These are phyloP conservation scores for Rhabditoides inermis DNA, from an alignment of 2,888 invertebrate genomes.

Conservation along the genomic window DNA sequence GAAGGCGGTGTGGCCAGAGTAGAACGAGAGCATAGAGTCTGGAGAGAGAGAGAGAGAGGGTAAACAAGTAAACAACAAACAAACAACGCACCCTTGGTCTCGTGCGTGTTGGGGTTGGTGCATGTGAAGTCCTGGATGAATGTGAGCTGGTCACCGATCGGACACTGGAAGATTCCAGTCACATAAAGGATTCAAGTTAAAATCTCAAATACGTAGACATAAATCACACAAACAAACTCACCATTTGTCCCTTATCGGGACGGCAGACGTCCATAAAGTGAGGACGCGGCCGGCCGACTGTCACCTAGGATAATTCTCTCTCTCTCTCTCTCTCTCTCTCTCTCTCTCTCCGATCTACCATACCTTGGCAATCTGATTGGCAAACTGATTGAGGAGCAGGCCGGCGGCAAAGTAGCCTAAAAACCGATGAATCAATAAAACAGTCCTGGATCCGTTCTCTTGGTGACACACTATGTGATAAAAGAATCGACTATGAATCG, in stretches of 20 bases:
- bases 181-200: background rate
- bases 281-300: conserved; percentile 81
- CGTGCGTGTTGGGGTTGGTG: conserved; percentile 27
- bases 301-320: no score
- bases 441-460: no score
- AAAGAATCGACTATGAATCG: no score
- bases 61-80: no score
- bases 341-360: no score
- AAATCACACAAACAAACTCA: background rate
- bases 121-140: conserved; percentile 43
- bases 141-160: conserved; percentile 24
- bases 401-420: conserved; percentile 51
- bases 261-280: conserved; percentile 84
- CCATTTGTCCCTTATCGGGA: conserved; percentile 57
- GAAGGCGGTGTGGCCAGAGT: conserved; percentile 51
- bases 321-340: no score
- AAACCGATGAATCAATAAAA: background rate
- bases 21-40: conserved; percentile 49
- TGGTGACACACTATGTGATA: no score
- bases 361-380: conserved; percentile 86
- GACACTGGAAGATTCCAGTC: conserved; percentile 1
- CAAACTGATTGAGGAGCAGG: conserved; percentile 49
- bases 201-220: background rate
- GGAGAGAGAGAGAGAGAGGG: no score
- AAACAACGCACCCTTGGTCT: no score